Evolutionary conservation across 1,140 invertebrate species (phyloP), one percentile per base, ranked within the genome.

Genomic region (Rhagoletis zephyria): DNA sequence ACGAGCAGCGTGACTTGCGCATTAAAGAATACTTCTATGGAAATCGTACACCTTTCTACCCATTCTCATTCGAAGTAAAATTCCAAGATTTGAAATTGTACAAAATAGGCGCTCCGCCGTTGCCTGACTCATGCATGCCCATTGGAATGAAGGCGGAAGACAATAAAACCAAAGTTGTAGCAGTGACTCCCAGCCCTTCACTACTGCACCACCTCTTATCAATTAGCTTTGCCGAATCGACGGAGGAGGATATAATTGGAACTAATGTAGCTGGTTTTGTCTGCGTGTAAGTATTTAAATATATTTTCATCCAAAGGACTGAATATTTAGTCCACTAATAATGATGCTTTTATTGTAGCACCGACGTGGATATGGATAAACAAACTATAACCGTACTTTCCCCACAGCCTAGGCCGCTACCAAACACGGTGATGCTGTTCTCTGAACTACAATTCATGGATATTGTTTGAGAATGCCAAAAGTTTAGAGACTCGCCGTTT

Each of bases 1-100:
- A 93, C 2, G 97, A 98, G 92, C 93, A 94, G 0, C 94, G 97
- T 86, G 97, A 99, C 93, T 94, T 95, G 85, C 94, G 97, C 70
- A 96, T 99, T 19, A 93, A 97, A 70, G 97, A 99, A 94, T 99
- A 99, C 94, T 99, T 99, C 93, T 99, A 99, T 94, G 96, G 98
- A n/a, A 93, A 94, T 86, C 95, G 95, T 89, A 95, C 96, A 12
- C 96, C 97, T 0, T 95, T 98, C 19, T 98, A 98, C 94, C 98
- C 98, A 1, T 97, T 98, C 91, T 97, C 97, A 2, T 97, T 98
- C 93, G 97, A 98, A 93, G 95, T 98, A 0, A 96, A 97, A 93
- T 98, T 97, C 94, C 94, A 94, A 16, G 97, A 99, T 89, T 94
- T 98, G 0, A 97, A 96, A 90, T 95, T 99, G 30, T 99, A 96